Percentiles rank a stretch among this genome's conserved stretches.
These are phyloP conservation scores for Cryptocheilus praepositus DNA, from an alignment of 2,888 invertebrate genomes.

Conservation along the genomic window DNA sequence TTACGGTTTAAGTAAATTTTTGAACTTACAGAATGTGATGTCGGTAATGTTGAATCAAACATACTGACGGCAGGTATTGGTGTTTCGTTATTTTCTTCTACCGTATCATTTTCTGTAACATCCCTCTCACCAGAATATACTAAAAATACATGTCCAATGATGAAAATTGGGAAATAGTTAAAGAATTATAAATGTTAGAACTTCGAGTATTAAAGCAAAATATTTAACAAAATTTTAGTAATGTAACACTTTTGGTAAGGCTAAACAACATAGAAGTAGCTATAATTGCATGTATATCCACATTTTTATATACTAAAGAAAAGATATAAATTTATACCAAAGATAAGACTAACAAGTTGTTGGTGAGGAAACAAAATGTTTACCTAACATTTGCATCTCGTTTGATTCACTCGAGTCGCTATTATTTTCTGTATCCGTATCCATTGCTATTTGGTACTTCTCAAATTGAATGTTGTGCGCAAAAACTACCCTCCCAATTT, in stretches of 20 bases:
- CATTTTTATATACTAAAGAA: not conserved
- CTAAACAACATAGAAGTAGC: too few relatives aligned
- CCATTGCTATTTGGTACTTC: conserved; percentile 23
- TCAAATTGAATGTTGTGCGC: not conserved
- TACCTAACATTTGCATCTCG: conserved; percentile 31
- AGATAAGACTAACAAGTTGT: not conserved
- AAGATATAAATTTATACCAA: not conserved
- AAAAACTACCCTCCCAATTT: too few relatives aligned
- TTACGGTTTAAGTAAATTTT: conserved; percentile 11
- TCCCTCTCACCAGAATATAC: conserved; percentile 7
- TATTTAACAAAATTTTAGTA: too few relatives aligned
- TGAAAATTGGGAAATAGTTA: too few relatives aligned
- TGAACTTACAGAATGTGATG: conserved; percentile 76
- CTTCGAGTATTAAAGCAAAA: too few relatives aligned
- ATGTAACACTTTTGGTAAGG: too few relatives aligned
- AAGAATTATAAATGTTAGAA: not conserved
- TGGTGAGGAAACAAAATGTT: not conserved
- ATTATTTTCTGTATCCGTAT: conserved; percentile 30
- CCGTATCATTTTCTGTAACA: not conserved
- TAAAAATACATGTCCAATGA: too few relatives aligned
- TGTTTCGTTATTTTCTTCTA: conserved; percentile 10
- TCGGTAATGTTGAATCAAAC: conserved; percentile 78
- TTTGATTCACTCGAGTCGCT: conserved; percentile 26
- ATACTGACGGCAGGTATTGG: conserved; percentile 42
- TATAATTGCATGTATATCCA: too few relatives aligned